phyloP scores from a whole-genome alignment of 2,888 invertebrate species.

The Chymomyza fuscimana region DNA sequence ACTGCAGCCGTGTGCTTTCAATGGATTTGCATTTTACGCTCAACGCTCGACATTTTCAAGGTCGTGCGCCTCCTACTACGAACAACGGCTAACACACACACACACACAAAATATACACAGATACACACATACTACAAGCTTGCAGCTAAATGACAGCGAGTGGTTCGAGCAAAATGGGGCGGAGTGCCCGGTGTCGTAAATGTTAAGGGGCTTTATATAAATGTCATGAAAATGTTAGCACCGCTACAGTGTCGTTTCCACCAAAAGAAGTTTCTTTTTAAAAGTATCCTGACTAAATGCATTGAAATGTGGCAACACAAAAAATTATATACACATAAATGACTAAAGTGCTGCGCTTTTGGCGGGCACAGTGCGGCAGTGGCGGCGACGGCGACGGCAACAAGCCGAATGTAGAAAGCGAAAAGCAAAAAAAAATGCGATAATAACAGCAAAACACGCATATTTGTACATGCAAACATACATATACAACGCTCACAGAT shows the following conservation, averaged over 20 bases:
- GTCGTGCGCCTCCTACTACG: conserved; percentile 39
- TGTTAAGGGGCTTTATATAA: not conserved
- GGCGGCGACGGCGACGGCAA: not conserved
- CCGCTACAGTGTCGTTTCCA: not conserved
- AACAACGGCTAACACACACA: conserved; percentile 25
- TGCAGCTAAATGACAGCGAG: conserved; percentile 2
- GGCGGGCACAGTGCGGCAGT: not conserved
- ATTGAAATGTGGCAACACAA: not conserved
- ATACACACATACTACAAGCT: not conserved
- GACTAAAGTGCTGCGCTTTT: conserved; percentile 1
- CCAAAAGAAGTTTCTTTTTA: not conserved
- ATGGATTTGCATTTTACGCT: conserved; percentile 70
- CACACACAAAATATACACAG: not conserved
- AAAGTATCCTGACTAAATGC: not conserved
- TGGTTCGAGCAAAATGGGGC: not conserved
- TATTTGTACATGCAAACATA: not conserved
- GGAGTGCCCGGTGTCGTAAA: not conserved
- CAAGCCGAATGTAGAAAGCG: conserved; percentile 7
- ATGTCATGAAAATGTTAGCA: conserved; percentile 5
- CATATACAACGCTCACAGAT: not conserved
- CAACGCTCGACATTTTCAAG: conserved; percentile 38
- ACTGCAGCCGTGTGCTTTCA: conserved; percentile 73
- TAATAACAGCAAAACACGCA: conserved; percentile 5
- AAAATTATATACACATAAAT: not conserved
- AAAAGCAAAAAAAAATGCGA: not conserved